phyloP scores from a whole-genome alignment of 2,113 vertebrate species.

The Brachirus orientalis region DNA sequence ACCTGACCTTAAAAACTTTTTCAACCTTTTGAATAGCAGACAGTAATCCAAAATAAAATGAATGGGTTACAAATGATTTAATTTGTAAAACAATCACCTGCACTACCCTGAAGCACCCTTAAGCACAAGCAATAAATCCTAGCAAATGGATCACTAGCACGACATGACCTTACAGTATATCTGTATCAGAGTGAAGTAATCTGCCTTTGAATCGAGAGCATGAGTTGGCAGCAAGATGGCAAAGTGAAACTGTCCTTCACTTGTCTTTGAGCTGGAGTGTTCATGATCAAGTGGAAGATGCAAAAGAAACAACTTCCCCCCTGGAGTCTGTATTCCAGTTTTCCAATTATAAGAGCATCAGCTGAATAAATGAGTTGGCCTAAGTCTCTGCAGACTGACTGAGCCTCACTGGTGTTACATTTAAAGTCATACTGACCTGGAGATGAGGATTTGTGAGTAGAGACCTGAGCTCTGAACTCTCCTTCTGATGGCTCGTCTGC shows the following conservation, averaged over 20 bases:
- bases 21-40: not conserved
- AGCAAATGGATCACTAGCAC: too few species aligned
- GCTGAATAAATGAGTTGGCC: conserved; percentile 24
- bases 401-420: not conserved
- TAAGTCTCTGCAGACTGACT: not conserved
- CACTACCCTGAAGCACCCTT: too few species aligned
- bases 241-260: conserved; percentile 8
- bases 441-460: conserved; percentile 91
- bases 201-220: not conserved
- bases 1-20: conserved; percentile 4
- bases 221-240: not conserved
- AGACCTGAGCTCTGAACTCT: conserved; percentile 89
- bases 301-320: conserved; percentile 43
- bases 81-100: conserved; percentile 11
- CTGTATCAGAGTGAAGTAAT: not conserved
- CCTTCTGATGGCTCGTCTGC: conserved; percentile 88
- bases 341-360: conserved; percentile 4
- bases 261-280: conserved; percentile 21
- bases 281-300: conserved; percentile 19
- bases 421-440: conserved; percentile 82
- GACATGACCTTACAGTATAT: too few species aligned
- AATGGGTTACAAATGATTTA: conserved; percentile 1
- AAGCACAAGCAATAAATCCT: too few species aligned
- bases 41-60: conserved; percentile 1
- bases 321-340: not conserved